Conservation (phyloP, 2,113 vertebrate species). For the Amblyopsis rosae region DNA sequence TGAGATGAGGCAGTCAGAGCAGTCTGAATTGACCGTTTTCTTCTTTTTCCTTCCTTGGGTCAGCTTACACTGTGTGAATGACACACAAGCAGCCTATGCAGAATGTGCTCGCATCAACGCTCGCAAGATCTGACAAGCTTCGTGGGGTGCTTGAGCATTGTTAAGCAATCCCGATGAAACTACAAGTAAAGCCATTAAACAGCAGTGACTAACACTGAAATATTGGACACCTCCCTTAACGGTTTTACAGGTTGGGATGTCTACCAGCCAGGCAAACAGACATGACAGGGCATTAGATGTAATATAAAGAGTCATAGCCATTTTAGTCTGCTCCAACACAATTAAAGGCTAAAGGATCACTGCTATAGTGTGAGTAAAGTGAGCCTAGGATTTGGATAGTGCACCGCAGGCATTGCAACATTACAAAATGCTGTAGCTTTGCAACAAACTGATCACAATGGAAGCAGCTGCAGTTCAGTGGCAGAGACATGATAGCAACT, state of each 20-base stretch:
- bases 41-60: conserved; percentile 66
- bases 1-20: conserved; percentile 49
- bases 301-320: background rate
- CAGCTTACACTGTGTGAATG: conserved; percentile 47
- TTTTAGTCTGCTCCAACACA: background rate
- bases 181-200: too few species aligned
- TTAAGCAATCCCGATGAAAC: conserved; percentile 41
- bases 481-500: conserved; percentile 34
- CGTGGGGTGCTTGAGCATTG: conserved; percentile 15
- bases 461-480: conserved; percentile 21
- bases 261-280: background rate
- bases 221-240: conserved; percentile 10
- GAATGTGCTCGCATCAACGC: conserved; percentile 62
- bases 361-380: background rate
- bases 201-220: background rate
- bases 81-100: conserved; percentile 56
- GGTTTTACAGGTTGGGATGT: conserved; percentile 15
- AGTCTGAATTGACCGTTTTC: conserved; percentile 65
- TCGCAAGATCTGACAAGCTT: conserved; percentile 55
- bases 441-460: conserved; percentile 18
- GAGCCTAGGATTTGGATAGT: background rate
- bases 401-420: background rate
- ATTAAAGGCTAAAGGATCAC: background rate
- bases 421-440: background rate
- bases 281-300: background rate